These are phyloP conservation scores for Onychomys arenicola DNA, from an alignment of 2,797 vertebrate genomes.

Conservation along the genomic window DNA sequence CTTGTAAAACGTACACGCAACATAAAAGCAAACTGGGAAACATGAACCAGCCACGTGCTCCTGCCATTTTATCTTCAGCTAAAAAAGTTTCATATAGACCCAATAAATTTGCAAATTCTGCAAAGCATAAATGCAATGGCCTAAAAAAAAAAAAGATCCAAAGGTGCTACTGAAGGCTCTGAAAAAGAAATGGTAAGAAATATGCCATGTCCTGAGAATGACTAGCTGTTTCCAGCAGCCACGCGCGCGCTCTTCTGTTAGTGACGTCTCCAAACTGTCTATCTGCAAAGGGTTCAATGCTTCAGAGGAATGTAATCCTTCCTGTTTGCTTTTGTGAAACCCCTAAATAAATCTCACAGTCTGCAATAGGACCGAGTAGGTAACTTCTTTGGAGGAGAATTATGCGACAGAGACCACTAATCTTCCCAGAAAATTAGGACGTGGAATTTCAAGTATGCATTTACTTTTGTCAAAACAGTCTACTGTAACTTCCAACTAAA, in stretches of 20 bases:
- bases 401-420: neutral
- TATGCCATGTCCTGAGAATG: neutral
- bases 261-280: neutral
- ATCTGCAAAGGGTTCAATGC: neutral
- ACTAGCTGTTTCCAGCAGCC: neutral
- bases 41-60: neutral
- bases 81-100: neutral
- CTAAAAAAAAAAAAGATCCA: neutral
- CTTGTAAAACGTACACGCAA: conserved; percentile 7
- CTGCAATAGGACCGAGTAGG: neutral
- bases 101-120: neutral
- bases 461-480: neutral
- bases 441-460: neutral
- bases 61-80: neutral
- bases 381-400: neutral
- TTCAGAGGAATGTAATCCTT: neutral
- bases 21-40: neutral
- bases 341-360: neutral
- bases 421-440: neutral
- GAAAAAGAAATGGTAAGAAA: neutral
- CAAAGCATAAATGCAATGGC: neutral
- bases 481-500: neutral
- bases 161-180: neutral
- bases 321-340: neutral
- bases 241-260: neutral